Conservation (phyloP, 2,888 invertebrate species). For the Aleiodes alternator region DNA sequence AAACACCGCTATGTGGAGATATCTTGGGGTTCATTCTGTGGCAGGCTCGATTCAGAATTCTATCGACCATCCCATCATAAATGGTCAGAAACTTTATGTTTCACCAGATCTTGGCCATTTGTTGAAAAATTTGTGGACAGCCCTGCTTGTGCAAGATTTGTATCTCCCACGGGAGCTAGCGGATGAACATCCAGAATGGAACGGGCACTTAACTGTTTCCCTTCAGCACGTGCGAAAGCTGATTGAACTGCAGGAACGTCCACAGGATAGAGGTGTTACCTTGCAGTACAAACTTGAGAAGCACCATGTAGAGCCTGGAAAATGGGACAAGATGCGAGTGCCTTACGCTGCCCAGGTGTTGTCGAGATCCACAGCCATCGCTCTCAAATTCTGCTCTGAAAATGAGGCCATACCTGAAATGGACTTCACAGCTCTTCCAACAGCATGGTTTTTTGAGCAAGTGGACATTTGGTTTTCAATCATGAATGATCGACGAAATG, state of each 20-base stretch:
- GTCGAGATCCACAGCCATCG: slow-evolving; percentile 1
- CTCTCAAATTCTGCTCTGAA: slow-evolving; percentile 5
- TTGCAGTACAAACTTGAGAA: not conserved
- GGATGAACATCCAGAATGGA: not conserved
- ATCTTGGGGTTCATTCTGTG: not conserved
- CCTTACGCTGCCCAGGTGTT: not conserved
- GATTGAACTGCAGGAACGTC: not conserved
- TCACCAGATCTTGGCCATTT: slow-evolving; percentile 13
- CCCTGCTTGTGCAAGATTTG: not conserved
- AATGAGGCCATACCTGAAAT: not conserved
- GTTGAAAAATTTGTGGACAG: slow-evolving; percentile 3
- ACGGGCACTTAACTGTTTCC: not conserved
- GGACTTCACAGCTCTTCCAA: not conserved
- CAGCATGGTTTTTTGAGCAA: slow-evolving; percentile 20
- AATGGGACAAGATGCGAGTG: slow-evolving; percentile 9
- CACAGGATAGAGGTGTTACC: slow-evolving; percentile 1
- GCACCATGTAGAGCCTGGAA: not conserved
- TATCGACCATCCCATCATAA: not conserved
- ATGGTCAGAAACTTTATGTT: not conserved
- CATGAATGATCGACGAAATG: not conserved
- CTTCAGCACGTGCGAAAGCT: slow-evolving; percentile 4
- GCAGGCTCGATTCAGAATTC: not conserved
- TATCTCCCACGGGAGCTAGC: not conserved
- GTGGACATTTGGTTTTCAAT: not conserved
- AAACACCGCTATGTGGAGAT: slow-evolving; percentile 1